phyloP scores from a whole-genome alignment of 2,888 invertebrate species.

The Odontocolon sp. region DNA sequence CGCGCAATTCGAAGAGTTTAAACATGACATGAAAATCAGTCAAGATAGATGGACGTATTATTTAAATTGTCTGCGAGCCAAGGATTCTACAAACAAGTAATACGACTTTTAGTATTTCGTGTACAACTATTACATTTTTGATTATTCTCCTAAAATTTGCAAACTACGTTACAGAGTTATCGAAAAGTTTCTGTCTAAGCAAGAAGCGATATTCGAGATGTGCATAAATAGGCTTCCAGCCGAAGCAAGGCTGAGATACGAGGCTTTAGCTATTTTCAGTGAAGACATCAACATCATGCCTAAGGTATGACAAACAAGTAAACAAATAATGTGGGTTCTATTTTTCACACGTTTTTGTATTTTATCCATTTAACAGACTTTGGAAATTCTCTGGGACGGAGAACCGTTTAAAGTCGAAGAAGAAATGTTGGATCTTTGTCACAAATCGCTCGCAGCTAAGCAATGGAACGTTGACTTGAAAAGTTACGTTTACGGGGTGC shows the following conservation, averaged over 20 bases:
- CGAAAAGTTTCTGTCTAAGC: conserved; percentile 71
- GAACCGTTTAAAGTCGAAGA: conserved; percentile 82
- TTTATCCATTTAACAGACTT: conserved; percentile 75
- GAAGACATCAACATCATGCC: conserved; percentile 87
- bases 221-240: conserved; percentile 84
- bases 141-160: neutral
- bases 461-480: conserved; percentile 84
- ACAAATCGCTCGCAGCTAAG: conserved; percentile 86
- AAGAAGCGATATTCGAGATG: conserved; percentile 79
- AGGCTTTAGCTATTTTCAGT: conserved; percentile 85
- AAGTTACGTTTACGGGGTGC: conserved; percentile 87
- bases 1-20: conserved; percentile 85
- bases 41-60: conserved; percentile 84
- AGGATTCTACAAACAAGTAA: conserved; percentile 81
- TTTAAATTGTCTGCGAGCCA: conserved; percentile 82
- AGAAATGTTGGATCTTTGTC: conserved; percentile 85
- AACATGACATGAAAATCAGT: conserved; percentile 82
- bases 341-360: too few species aligned
- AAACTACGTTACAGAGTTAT: conserved; percentile 65
- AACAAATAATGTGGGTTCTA: neutral
- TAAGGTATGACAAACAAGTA: conserved; percentile 78
- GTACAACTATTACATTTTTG: neutral
- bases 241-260: conserved; percentile 82
- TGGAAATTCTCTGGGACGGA: conserved; percentile 82
- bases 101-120: conserved; percentile 27